Evolutionary conservation across 2,797 vertebrate genomes (phyloP), one percentile per base, ranked within the genome.

Genomic region (Pagetopsis macropterus): DNA sequence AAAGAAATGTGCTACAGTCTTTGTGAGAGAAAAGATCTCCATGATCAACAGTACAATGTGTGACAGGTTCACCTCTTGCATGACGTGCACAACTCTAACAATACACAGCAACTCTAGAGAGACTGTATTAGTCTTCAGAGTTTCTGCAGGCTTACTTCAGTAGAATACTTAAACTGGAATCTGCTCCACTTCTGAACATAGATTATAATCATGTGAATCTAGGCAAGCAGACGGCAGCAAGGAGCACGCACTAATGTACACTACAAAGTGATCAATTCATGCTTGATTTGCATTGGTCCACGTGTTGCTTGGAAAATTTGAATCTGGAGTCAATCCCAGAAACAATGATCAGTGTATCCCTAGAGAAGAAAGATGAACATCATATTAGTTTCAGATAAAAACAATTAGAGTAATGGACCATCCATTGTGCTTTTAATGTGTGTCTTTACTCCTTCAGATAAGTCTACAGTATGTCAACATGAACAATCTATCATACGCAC

Each of bases 261-360:
- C 37, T 49, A 54, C 27, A 40, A 7, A 41, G 3, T 46, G 13
- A 57, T 2, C 40, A 12, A 23, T 62, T 46, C 11, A 49, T 46
- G 16, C 41, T 61, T 44, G 55, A 5, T 62, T 58, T 43, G 16
- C 40, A 21, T 21, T n/a, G 79, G 69, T 57, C 6, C 37, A 41
- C 2, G 3, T 23, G 37, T 55, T 68, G 21, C 46, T 55, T 13
- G 48, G 31, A 56, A 80, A 79, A 80, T 76, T 23, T 76, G 45
- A 31, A 45, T 14, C 16, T 77, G 66, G 27, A 58, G 44, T 41
- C 13, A 15, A 51, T 54, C 56, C 63, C 48, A 70, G 70, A 55
- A n/a, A 41, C 8, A 59, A 56, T 13, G 3, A 65, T 23, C 41
- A 67, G 11, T 13, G 31, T 9, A 5, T 81, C 69, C 27, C 66